Evolutionary conservation across 1,140 invertebrate genomes (phyloP), one percentile per base, ranked within the genome.

Genomic region (Elysia chlorotica): DNA sequence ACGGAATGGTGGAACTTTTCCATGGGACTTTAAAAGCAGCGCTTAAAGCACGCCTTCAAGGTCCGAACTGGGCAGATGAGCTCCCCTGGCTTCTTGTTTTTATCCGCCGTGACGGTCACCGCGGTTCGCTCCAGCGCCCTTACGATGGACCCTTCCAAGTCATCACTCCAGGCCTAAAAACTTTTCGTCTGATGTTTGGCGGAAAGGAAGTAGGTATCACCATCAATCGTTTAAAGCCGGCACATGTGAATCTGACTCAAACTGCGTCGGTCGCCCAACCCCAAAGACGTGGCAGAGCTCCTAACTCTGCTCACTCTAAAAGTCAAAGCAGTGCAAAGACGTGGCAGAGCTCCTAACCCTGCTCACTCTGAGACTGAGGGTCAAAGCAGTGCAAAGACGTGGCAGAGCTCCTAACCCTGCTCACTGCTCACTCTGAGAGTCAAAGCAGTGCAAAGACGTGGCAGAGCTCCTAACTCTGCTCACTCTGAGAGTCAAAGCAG

Each of bases 1-100:
- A 74, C 28, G 54, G 65, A 5, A 23, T 74, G 56, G 56, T 74
- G 10, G 72, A 74, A 69, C 19, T 53, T 35, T 74, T 74, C 31
- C 65, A 74, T 69, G 65, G 65, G 19, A 54, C 33, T 19, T 0
- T 74, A 10, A 74, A 74, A 63, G 63, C 36, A n/a, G 59, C 59
- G 53, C 59, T 74, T 6, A 56, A 56, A 10, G 41, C 65, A 28
- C 65, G 37, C 23, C 65, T 67, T 41, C 28, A 37, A 23, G 41
- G 41, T 14, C 41, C 41, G n/a, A 48, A 48, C n/a, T 48, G 41
- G 41, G n/a, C 41, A n/a, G 41, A 66, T 19, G 33, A 67, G 36
- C 37, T 73, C 36, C 71, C 41, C 1, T 4, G 54, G 4, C 63
- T 67, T n/a, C 31, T 73, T 5, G 56, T 59, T 10, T 59, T 23